phyloP scores from a whole-genome alignment of 2,797 vertebrate species.

The Rhynchonycteris naso region DNA sequence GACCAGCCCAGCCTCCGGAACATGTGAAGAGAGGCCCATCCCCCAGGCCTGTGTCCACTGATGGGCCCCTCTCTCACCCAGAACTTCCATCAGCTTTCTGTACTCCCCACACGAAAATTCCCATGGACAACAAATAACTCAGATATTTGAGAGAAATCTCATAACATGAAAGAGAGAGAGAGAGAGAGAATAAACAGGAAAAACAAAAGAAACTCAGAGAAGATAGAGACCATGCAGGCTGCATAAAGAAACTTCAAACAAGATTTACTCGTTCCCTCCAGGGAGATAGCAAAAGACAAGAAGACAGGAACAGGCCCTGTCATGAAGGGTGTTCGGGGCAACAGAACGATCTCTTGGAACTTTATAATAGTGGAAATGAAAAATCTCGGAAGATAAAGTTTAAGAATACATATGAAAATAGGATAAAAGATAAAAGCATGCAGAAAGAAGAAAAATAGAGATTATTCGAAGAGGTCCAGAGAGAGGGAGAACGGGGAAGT shows the following conservation, averaged over 20 bases:
- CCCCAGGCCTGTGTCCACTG: fast-evolving
- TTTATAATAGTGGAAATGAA: background rate
- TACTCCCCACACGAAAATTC: background rate
- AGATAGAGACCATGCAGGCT: background rate
- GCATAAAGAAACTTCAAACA: background rate
- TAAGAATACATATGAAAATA: background rate
- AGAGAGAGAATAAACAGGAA: background rate
- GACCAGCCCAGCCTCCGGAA: fast-evolving
- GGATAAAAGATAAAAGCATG: background rate
- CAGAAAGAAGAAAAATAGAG: background rate
- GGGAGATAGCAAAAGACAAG: background rate
- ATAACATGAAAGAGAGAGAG: background rate
- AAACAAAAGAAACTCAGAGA: background rate
- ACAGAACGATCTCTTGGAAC: background rate
- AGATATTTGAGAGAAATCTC: background rate
- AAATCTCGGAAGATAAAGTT: background rate
- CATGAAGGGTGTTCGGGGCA: background rate
- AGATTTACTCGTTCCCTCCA: background rate
- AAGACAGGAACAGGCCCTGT: background rate
- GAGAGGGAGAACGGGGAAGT: too few species aligned
- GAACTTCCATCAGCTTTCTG: background rate
- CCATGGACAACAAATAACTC: background rate
- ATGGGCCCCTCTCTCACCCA: background rate
- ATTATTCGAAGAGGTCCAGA: background rate
- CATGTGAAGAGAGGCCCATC: background rate